Conservation (phyloP, 2,888 invertebrate genomes). For the Pammene fasciana region DNA sequence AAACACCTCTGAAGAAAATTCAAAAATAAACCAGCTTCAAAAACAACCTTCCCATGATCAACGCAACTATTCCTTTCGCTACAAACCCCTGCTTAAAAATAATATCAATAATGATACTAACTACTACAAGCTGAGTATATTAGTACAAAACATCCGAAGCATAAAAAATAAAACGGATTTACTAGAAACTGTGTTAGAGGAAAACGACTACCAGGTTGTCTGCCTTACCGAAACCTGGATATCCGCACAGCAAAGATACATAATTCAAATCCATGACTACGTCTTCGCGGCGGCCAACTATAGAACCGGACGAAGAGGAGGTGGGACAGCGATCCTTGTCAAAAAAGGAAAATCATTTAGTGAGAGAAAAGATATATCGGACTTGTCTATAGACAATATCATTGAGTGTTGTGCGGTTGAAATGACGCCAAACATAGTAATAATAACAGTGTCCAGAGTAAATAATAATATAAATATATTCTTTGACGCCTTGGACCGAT, state of each 20-base stretch:
- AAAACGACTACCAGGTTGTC: neutral
- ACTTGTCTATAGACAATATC: constrained; percentile 30
- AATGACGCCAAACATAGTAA: constrained; percentile 22
- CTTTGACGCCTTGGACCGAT: neutral
- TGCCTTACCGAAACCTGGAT: constrained; percentile 1
- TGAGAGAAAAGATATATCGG: constrained; percentile 21
- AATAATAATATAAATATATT: constrained; percentile 25
- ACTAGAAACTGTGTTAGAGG: neutral
- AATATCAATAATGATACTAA: no score
- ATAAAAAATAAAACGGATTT: constrained; percentile 21
- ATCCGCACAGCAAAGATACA: neutral
- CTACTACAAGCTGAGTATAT: neutral
- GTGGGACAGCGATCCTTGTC: neutral
- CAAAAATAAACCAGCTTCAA: no score
- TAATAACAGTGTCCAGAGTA: constrained; percentile 32
- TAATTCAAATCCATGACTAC: neutral
- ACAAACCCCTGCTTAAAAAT: no score
- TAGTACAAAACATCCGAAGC: neutral
- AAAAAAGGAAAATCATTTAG: neutral
- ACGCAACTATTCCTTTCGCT: no score
- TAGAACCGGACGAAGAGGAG: neutral
- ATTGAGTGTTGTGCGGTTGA: constrained; percentile 40
- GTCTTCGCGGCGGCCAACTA: neutral
- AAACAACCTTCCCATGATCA: no score
- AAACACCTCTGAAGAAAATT: no score